Percentiles rank a stretch among this genome's conserved stretches.
phyloP scores from a whole-genome alignment of 1,140 invertebrate species.

The Kradibia gibbosae region DNA sequence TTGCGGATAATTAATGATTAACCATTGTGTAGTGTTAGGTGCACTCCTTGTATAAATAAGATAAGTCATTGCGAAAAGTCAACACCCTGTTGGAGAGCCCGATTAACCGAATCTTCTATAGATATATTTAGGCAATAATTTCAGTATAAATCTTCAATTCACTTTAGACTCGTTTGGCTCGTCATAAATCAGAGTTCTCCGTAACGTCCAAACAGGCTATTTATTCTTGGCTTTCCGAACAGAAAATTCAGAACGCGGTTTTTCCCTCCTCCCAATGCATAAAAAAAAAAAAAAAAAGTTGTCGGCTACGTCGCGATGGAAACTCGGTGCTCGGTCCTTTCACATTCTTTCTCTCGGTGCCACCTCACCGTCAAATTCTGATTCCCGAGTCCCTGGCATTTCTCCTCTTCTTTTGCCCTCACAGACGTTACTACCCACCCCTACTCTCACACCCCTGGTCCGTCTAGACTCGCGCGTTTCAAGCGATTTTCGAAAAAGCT shows the following conservation, averaged over 20 bases:
- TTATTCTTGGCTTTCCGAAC: slow-evolving; percentile 28
- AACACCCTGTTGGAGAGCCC: slow-evolving; percentile 20
- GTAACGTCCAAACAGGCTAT: slow-evolving; percentile 28
- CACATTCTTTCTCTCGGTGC: neutral
- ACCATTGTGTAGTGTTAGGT: too few species aligned
- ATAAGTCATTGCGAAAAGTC: slow-evolving; percentile 29
- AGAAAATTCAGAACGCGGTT: slow-evolving; percentile 39
- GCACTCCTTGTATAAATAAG: slow-evolving; percentile 1
- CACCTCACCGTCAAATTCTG: slow-evolving; percentile 11
- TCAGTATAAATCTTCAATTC: slow-evolving; percentile 8
- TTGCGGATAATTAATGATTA: neutral
- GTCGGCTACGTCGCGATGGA: neutral
- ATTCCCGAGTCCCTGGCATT: neutral
- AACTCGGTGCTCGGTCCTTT: neutral
- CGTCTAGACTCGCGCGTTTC: slow-evolving; percentile 51
- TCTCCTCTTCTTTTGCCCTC: neutral
- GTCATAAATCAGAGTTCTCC: slow-evolving; percentile 42
- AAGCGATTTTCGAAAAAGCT: slow-evolving; percentile 68
- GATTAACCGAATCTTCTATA: slow-evolving; percentile 34
- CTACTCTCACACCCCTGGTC: slow-evolving; percentile 22
- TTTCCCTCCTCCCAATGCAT: neutral
- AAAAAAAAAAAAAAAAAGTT: neutral
- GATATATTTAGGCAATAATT: slow-evolving; percentile 38
- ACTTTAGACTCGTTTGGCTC: neutral
- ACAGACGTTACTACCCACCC: neutral